Evolutionary conservation across 2,113 vertebrate species (phyloP), one percentile per base, ranked within the genome.

Genomic region (Emberiza fucata): DNA sequence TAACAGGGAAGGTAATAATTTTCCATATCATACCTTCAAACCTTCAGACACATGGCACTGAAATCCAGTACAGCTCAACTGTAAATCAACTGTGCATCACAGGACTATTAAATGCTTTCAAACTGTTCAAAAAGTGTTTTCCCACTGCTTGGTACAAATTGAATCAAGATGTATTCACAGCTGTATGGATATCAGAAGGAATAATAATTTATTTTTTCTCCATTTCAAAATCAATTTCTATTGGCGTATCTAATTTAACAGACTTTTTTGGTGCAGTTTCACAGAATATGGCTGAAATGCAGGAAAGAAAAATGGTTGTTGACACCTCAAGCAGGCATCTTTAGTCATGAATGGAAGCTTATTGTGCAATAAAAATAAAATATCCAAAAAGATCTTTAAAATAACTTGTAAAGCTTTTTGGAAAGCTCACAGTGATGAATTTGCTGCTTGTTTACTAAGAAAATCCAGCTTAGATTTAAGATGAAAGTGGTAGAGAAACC

Each of bases 381-480:
- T 18, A 90, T 96, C 85, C 14, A 65, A 60, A 81, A 97, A 95
- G 79, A 97, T 94, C 86, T 97, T 97, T 98, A 97, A 97, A 98
- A 98, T 97, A 98, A 98, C 96, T 97, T 96, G 81, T 20, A 97
- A 98, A 94, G 92, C 85, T 96, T 96, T 97, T 96, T 84, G 87
- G 96, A 96, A 98, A 95, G 96, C 94, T 61, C 80, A 76, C 44
- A 92, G 79, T 97, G 97, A 96, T 97, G 94, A 97, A 96, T 98
- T 97, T 97, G 95, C 94, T 95, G 91, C 93, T 97, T 98, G 96
- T 98, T 98, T 98, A 98, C 97, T 57, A 97, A 95, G 86, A 97
- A 96, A 91, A 97, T 94, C 93, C 53, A 90, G 39, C 82, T 92
- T 93, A 97, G 88, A 97, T 92, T 96, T 95, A 95, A 98, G 96